Base-by-base conservation (phyloP, 2,888 invertebrate genomes). In the Tetramorium bicarinatum region DNA sequence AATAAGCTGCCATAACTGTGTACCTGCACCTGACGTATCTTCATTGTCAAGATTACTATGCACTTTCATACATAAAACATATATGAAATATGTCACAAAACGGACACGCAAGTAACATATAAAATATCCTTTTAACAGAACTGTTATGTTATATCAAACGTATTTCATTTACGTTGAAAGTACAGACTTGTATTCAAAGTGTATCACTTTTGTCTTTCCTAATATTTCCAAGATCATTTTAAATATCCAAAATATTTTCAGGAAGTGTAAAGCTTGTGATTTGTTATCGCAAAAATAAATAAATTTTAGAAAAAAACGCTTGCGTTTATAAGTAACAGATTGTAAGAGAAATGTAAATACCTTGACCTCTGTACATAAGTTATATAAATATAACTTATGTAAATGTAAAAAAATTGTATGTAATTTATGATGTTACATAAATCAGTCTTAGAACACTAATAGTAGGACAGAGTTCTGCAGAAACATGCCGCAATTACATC, bases 1-100 rank as follows among this genome's bases (percentile, higher is more conserved):
- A 87, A 92, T 91, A 87, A 90, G 85, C 76, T 85, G 84, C 84
- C 82, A 80, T 84, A 90, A 67, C 47, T 85, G 21, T 25, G 13
- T 15, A 47, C 7, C 34, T 25, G 13, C 15, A 47, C 7, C 34
- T 21, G 77, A 34, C 15, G 15, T 47, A 47, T 52, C 34, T 9
- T 64, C 21, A 67, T 47, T 80, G 79, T 38, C 54, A 72, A 25
- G 34, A 47, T 61, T 72, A 72, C 21, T n/a, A 72, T 49, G 18
- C n/a, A 61, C 13, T 59, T 77, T 80, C 25, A 47, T 4, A 47
- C 8, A 2, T 47, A 1, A 59, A n/a, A 47, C 25, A 47, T 2
- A 47, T 13, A 2, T 47, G 0, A 59, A n/a, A 47, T 72, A 38
- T 15, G 1, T 79, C 15, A 11, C 21, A 61, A 38, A 47, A 38